Base-by-base conservation (phyloP, 2,888 invertebrate genomes). In the Xanthorhoe designata region DNA sequence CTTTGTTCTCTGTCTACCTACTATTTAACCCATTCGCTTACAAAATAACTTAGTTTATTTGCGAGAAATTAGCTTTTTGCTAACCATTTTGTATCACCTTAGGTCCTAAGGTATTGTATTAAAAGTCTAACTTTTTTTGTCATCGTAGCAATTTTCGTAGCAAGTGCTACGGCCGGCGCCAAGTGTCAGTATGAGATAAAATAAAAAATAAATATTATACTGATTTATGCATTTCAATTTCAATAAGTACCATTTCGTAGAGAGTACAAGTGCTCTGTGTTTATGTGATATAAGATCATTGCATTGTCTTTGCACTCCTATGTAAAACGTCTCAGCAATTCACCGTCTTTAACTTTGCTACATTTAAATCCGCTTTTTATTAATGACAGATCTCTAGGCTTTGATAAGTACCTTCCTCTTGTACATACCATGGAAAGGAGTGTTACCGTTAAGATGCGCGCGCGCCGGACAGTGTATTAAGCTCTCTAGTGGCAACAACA, bases 371-470 rank as follows among this genome's bases (percentile, higher is more conserved):
- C 0, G 63, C 52, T 49, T 17, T 51, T 35, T 29, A n/a, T 18
- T 6, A 15, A 9, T 17, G 49, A 3, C 60, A 60, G 38, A 49
- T 17, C 38, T 50, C 64, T 62, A 64, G 66, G 69, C 61, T 66
- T 72, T 66, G 18, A 61, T 52, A 60, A 55, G 64, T 51, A 60
- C 55, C 55, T 64, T 7, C 17, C 47, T 13, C 17, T 47, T 15
- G 64, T 51, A 60, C 58, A 47, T 64, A 57, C 70, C 61, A 64
- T 49, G 72, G 70, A 71, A 65, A 78, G 78, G 62, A 77, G 79
- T 77, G 78, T 78, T 82, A 80, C 82, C 82, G 82, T 81, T 83
- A 82, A 81, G 81, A 78, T 78, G 80, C 75, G 75, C 78, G 77
- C 66, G 71, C 80, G 76, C 71, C 69, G 73, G 64, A 59, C 79